Percentiles rank a stretch among this genome's conserved stretches.
Conservation (phyloP, 2,797 vertebrate species). For the Girardinus metallicus region DNA sequence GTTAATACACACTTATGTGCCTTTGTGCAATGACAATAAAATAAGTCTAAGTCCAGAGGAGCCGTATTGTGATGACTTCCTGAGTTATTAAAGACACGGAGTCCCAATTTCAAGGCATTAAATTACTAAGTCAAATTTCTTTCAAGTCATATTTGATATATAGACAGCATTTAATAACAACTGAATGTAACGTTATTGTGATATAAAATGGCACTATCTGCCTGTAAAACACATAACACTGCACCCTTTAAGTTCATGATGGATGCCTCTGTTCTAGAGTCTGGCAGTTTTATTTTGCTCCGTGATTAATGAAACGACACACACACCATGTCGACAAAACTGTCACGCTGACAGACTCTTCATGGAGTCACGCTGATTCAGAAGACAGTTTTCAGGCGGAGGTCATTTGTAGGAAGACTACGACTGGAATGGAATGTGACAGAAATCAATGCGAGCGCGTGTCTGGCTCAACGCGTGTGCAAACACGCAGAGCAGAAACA, state of each 20-base stretch:
- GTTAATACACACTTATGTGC: too few species aligned
- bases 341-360: conserved; percentile 24
- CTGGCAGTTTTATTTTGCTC: conserved; percentile 17
- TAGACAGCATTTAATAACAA: too few species aligned
- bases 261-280: background rate
- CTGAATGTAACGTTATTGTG: too few species aligned
- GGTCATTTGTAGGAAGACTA: conserved; percentile 6
- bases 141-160: too few species aligned
- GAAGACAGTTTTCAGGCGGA: conserved; percentile 26
- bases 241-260: background rate
- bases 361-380: background rate
- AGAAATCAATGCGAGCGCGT: conserved; percentile 21
- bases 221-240: too few species aligned
- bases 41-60: too few species aligned
- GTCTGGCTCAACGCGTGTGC: conserved; percentile 11
- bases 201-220: too few species aligned
- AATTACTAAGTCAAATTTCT: too few species aligned
- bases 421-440: conserved; percentile 22
- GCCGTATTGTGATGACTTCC: too few species aligned
- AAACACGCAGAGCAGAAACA: conserved; percentile 43
- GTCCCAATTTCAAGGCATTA: too few species aligned
- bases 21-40: too few species aligned
- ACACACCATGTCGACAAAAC: conserved; percentile 19
- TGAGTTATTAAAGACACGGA: too few species aligned
- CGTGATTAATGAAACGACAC: conserved; percentile 18